Percentiles rank a stretch among this genome's conserved stretches.
phyloP scores from a whole-genome alignment of 2,113 vertebrate genomes.

The Engraulis encrasicolus region DNA sequence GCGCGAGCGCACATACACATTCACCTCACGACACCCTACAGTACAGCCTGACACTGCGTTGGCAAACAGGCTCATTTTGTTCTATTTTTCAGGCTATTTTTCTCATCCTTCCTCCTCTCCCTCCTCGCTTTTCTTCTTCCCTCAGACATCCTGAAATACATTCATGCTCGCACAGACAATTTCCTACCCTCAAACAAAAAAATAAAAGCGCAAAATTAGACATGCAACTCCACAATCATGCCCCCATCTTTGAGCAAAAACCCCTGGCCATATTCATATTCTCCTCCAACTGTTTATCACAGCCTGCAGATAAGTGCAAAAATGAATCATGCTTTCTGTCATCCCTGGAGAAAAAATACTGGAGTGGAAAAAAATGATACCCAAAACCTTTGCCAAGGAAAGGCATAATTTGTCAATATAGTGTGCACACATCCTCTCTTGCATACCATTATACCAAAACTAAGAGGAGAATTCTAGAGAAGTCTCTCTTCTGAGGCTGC shows the following conservation, averaged over 20 bases:
- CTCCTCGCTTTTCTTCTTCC: neutral
- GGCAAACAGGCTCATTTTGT: neutral
- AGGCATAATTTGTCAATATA: too few relatives aligned
- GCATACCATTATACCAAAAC: neutral
- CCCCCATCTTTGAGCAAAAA: neutral
- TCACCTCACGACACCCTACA: too few relatives aligned
- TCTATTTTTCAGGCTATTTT: neutral
- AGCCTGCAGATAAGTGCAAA: neutral
- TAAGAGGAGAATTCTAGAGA: neutral
- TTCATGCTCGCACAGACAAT: neutral
- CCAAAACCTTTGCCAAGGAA: slow-evolving; percentile 11
- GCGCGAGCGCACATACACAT: too few relatives aligned
- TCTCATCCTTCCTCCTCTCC: neutral
- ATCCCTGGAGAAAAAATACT: neutral
- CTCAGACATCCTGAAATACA: neutral
- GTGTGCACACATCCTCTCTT: neutral
- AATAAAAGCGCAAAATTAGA: neutral
- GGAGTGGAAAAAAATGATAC: neutral
- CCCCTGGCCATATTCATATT: neutral
- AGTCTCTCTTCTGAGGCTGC: neutral
- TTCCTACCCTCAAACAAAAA: slow-evolving; percentile 4
- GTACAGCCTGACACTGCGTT: neutral
- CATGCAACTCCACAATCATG: slow-evolving; percentile 9
- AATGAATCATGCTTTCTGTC: neutral
- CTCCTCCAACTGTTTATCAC: too few relatives aligned